These are phyloP conservation scores for Drosophila prosaltans DNA, from an alignment of 1,140 invertebrate genomes.

Conservation along the genomic window DNA sequence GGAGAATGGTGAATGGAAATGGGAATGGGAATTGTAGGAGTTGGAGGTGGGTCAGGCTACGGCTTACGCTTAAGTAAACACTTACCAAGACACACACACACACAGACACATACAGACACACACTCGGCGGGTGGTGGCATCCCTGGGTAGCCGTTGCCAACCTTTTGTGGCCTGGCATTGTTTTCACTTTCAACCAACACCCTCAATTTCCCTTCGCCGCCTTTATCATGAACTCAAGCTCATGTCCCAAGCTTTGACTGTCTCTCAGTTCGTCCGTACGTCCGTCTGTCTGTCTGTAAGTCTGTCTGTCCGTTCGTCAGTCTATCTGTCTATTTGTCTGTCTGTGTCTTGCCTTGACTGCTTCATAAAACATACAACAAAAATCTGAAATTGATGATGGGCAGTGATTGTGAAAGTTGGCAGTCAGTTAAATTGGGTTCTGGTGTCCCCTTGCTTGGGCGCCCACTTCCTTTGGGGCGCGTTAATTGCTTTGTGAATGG, in stretches of 20 bases:
- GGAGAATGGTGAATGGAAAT: background rate
- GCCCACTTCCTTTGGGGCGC: slow-evolving; percentile 47
- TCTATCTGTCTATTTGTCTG: slow-evolving; percentile 48
- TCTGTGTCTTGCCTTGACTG: slow-evolving; percentile 56
- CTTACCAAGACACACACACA: slow-evolving; percentile 61
- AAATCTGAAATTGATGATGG: slow-evolving; percentile 81
- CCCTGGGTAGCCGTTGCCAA: slow-evolving; percentile 64
- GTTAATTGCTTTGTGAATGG: slow-evolving; percentile 82
- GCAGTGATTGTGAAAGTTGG: slow-evolving; percentile 81
- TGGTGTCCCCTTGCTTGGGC: slow-evolving; percentile 39
- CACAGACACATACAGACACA: slow-evolving; percentile 43
- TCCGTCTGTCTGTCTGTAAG: slow-evolving; percentile 31
- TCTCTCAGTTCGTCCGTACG: slow-evolving; percentile 9
- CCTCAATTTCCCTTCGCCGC: slow-evolving; percentile 4
- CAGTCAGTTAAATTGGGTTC: slow-evolving; percentile 81
- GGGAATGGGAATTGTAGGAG: background rate
- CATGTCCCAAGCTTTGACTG: slow-evolving; percentile 10
- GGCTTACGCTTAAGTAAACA: slow-evolving; percentile 77
- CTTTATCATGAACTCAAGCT: background rate
- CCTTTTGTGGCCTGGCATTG: slow-evolving; percentile 69
- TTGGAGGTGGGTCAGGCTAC: slow-evolving; percentile 38
- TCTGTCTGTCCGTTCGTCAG: slow-evolving; percentile 37
- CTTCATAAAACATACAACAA: slow-evolving; percentile 80
- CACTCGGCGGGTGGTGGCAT: slow-evolving; percentile 50
- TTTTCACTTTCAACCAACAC: slow-evolving; percentile 65